Evolutionary conservation across 2,113 vertebrate species (phyloP).

Genomic region (Stercorarius parasiticus): DNA sequence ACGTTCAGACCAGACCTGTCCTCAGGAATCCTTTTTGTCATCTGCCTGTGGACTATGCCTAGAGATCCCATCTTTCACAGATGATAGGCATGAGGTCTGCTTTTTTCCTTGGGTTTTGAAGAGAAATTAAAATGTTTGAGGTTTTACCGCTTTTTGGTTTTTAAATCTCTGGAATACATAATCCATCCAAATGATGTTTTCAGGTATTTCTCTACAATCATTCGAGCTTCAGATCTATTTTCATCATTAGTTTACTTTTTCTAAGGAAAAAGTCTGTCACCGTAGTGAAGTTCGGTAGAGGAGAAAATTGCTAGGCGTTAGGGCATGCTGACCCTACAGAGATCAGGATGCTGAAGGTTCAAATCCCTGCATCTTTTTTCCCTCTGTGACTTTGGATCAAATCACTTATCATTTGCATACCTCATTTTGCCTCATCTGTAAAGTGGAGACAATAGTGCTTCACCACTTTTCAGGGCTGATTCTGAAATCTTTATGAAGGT

Average conservation of each 20-base stretch:
- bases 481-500: not conserved
- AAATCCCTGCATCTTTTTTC: not conserved
- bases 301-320: not conserved
- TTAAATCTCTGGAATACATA: not conserved
- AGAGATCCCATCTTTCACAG: not conserved
- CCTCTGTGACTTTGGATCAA: not conserved
- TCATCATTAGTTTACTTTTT: not conserved
- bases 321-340: not conserved
- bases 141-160: not conserved
- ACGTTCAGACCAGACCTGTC: not conserved
- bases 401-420: not conserved
- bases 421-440: not conserved
- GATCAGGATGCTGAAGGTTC: not conserved
- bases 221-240: not conserved
- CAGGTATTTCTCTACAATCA: not conserved
- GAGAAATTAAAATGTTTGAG: not conserved
- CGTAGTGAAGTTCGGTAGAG: not conserved
- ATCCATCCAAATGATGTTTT: not conserved
- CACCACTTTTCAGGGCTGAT: not conserved
- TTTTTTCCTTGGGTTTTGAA: not conserved
- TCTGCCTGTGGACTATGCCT: not conserved
- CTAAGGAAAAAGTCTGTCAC: not conserved
- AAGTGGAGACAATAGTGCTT: not conserved
- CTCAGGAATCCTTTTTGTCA: not conserved
- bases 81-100: not conserved